Percentiles rank a stretch among this genome's conserved stretches.
These are phyloP conservation scores for Spodoptera frugiperda DNA, from an alignment of 1,140 invertebrate species.

Conservation along the genomic window DNA sequence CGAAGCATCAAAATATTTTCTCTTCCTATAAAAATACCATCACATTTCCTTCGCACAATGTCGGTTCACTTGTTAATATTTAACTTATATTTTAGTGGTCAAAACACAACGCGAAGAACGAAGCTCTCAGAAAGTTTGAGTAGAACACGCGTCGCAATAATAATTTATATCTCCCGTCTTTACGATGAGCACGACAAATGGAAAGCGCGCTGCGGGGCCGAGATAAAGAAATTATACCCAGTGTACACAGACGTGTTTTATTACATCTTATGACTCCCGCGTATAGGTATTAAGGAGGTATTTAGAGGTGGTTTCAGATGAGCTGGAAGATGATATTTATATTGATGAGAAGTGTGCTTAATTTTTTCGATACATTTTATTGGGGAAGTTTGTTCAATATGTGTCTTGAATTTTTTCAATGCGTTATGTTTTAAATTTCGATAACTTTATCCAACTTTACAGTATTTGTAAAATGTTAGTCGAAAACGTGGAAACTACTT, in stretches of 20 bases:
- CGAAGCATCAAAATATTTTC: no score
- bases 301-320: slow-evolving; percentile 23
- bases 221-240: slow-evolving; percentile 77
- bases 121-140: slow-evolving; percentile 31
- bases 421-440: neutral
- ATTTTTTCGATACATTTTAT: neutral
- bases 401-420: neutral
- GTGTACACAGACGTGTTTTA: slow-evolving; percentile 71
- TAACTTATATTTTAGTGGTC: slow-evolving; percentile 29
- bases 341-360: neutral
- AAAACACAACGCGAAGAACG: slow-evolving; percentile 22
- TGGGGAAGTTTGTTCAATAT: neutral
- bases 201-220: slow-evolving; percentile 65
- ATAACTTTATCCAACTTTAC: no score
- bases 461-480: no score
- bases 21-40: neutral
- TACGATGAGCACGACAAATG: slow-evolving; percentile 73
- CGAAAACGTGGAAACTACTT: no score
- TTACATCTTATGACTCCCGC: slow-evolving; percentile 61
- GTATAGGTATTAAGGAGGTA: slow-evolving; percentile 29
- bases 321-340: slow-evolving; percentile 22
- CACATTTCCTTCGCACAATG: no score
- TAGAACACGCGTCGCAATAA: slow-evolving; percentile 57
- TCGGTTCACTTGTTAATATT: neutral
- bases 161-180: slow-evolving; percentile 69